Evolutionary conservation across 2,797 vertebrate species (phyloP).

Genomic region (Hephaestus fuliginosus): DNA sequence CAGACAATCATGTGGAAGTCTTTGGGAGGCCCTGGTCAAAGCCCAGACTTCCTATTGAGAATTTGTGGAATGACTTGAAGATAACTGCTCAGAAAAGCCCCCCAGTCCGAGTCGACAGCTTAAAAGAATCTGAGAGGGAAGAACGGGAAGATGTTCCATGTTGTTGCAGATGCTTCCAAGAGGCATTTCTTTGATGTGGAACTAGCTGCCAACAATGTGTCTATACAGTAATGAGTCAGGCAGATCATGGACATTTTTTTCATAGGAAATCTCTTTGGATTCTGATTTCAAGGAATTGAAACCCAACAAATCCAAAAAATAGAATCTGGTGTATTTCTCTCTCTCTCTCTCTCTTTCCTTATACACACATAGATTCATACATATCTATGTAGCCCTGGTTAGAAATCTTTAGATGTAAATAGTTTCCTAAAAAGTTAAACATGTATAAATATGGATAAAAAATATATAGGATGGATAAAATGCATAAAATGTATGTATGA

Average conservation of each 20-base stretch:
- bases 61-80: constrained; percentile 29
- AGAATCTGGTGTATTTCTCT: neutral
- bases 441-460: too few species aligned
- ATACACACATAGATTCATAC: neutral
- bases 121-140: constrained; percentile 24
- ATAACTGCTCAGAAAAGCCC: neutral
- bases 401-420: too few species aligned
- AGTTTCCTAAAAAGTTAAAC: too few species aligned
- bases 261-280: constrained; percentile 15
- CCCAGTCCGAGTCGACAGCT: neutral
- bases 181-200: constrained; percentile 11
- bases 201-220: constrained; percentile 6
- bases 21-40: constrained; percentile 32
- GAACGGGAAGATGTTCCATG: constrained; percentile 27
- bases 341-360: neutral
- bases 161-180: constrained; percentile 28
- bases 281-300: constrained; percentile 9
- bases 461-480: too few species aligned
- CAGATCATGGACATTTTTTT: neutral
- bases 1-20: constrained; percentile 17
- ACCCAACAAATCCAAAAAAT: neutral
- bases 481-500: too few species aligned
- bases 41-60: constrained; percentile 19
- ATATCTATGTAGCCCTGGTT: neutral
- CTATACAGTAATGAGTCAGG: constrained; percentile 11